Evolutionary conservation across 2,888 invertebrate species (phyloP), one percentile per base, ranked within the genome.

Genomic region (Pterobdella sp.): DNA sequence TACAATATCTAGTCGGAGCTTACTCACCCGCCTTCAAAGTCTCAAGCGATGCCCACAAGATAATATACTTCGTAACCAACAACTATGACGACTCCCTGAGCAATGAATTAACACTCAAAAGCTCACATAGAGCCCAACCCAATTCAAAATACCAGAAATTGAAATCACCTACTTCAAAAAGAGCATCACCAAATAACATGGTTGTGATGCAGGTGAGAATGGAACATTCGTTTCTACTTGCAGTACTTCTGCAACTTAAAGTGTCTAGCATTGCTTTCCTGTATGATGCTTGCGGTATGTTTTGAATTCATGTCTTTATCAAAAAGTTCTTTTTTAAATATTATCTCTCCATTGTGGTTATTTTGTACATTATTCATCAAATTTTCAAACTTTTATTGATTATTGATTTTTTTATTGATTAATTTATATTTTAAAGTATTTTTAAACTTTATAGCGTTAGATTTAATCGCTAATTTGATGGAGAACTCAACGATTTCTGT

Each of bases 61-160:
- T 56, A 26, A 22, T 56, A 22, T 56, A 56, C n/a, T 56, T 56
- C 60, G 60, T 56, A 22, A 56, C 60, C n/a, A 56, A 26, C 60
- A 4, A 56, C 60, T 56, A 56, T 26, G n/a, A 4, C 4, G n/a
- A 22, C 60, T n/a, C n/a, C 60, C 60, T 18, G 3, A 7, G 10
- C 10, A 42, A 42, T 22, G 10, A 7, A 42, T 26, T 56, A 22
- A 22, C n/a, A 22, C 10, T 26, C 60, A 22, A 56, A 7, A 26
- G n/a, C 26, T n/a, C 7, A 22, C 10, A 22, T 14, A 4, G 3
- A 3, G n/a, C 60, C 4, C 7, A 56, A 56, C 4, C 4, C 4
- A 22, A 56, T 22, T 22, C 60, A 56, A 14, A 4, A 26, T 56
- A 22, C 60, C 7, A 42, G 18, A 7, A 42, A 7, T 42, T 42